Conservation (phyloP, 2,888 invertebrate genomes). For the Endotricha flammealis region DNA sequence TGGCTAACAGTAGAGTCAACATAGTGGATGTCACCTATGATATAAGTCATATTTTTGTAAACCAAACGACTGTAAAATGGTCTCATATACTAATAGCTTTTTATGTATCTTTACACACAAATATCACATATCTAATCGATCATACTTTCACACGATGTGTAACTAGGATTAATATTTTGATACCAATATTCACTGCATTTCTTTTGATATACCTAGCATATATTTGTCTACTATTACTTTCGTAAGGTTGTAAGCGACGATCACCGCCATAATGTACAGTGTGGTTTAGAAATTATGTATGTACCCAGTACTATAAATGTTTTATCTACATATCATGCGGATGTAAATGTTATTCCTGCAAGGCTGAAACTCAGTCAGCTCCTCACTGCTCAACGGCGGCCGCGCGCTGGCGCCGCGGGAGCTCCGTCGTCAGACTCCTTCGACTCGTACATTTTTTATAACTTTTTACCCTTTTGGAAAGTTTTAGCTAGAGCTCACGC, state of each 20-base stretch:
- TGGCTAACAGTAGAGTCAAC: constrained; percentile 41
- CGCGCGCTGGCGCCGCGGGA: constrained; percentile 38
- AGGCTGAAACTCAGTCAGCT: constrained; percentile 54
- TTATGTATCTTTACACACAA: constrained; percentile 61
- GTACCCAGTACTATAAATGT: constrained; percentile 66
- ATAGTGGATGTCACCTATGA: constrained; percentile 41
- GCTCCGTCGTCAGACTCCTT: constrained; percentile 44
- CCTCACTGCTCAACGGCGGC: constrained; percentile 44
- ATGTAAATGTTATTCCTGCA: constrained; percentile 57
- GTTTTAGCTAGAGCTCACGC: constrained; percentile 54
- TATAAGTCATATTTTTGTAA: constrained; percentile 68
- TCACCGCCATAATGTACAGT: constrained; percentile 67
- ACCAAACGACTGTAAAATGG: constrained; percentile 44
- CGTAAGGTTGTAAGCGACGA: constrained; percentile 60
- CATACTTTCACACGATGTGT: constrained; percentile 57
- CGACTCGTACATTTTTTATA: constrained; percentile 62
- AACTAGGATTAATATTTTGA: constrained; percentile 72
- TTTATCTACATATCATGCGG: constrained; percentile 75
- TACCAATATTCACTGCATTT: constrained; percentile 73
- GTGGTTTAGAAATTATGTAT: constrained; percentile 50
- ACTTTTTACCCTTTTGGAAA: constrained; percentile 62
- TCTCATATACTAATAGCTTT: constrained; percentile 54
- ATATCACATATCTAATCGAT: constrained; percentile 73
- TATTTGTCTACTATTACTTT: constrained; percentile 59
- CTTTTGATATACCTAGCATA: constrained; percentile 63